Evolutionary conservation across 1,140 invertebrate genomes (phyloP), one percentile per base, ranked within the genome.

Genomic region (Heliconius hewitsoni): DNA sequence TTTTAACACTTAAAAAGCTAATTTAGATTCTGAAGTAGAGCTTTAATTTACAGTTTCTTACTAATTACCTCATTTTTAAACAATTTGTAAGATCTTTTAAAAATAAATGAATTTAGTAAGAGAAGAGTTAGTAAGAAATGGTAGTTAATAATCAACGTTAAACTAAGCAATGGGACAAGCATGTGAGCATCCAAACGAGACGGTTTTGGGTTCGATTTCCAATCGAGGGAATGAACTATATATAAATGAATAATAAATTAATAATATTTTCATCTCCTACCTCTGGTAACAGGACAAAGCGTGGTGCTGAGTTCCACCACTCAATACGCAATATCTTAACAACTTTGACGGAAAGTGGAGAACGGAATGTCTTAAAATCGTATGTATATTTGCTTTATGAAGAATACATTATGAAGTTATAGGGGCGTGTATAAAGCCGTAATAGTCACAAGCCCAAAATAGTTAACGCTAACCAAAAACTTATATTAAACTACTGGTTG

Each of bases 1-100:
- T 66, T 60, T 27, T 60, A 3, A 60, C 57, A 60, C 60, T 66
- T 30, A 66, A 66, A 66, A 66, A 66, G 23, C 60, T 66, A 66
- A 66, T 66, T 66, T 66, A 30, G 60, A 66, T 30, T 30, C 27
- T 66, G 27, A 66, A 66, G 60, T 66, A 13, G 9, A 18, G 60
- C 60, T 66, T 66, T 66, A 66, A 66, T 30, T 66, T 30, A 30
- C 60, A 27, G 60, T 66, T 66, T 66, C 13, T 16, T 66, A 30
- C 60, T 66, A 66, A 66, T 66, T 66, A 66, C 60, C 60, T 66
- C 60, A 16, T 30, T 66, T 23, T 66, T 5, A 23, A 3, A 66
- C 30, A 66, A 66, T 16, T 0, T 13, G 23, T 30, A 18, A 66
- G 60, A 66, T 30, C 60, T 66, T 30, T 66, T 13, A 4, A 27